A percentile compares a stretch with the other conserved stretches of the same genome.
Conservation (phyloP, 1,140 invertebrate genomes). For the Lepidostoma basale region DNA sequence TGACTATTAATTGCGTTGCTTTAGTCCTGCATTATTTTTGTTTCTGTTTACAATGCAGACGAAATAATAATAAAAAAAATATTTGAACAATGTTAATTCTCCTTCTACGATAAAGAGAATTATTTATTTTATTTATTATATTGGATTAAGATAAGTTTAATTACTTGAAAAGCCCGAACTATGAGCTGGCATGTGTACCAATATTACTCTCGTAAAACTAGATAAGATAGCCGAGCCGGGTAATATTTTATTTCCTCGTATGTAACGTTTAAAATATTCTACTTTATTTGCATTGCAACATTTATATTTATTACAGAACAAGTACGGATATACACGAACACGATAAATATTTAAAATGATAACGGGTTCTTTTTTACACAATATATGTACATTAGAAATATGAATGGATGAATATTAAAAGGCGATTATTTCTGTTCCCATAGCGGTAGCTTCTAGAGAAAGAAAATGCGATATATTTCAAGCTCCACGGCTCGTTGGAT, state of each 20-base stretch:
- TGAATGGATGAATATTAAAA: no score
- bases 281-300: constrained; percentile 40
- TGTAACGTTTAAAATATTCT: constrained; percentile 30
- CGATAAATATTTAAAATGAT: constrained; percentile 9
- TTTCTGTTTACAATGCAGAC: not conserved
- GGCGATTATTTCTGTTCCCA: no score
- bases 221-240: constrained; percentile 39
- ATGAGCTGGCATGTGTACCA: constrained; percentile 22
- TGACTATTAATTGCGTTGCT: no score
- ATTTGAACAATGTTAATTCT: constrained; percentile 16
- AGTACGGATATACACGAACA: constrained; percentile 4
- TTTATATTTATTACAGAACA: constrained; percentile 35
- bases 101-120: constrained; percentile 1
- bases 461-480: no score
- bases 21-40: no score
- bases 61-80: not conserved
- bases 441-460: no score
- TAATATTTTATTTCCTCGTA: constrained; percentile 43
- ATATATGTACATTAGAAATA: no score
- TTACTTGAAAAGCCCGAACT: constrained; percentile 33
- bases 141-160: constrained; percentile 45
- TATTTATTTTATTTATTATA: constrained; percentile 47
- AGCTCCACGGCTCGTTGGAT: no score
- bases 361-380: no score
- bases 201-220: constrained; percentile 26